A percentile compares a stretch with the other conserved stretches of the same genome.
These are phyloP conservation scores for Chorisops tibialis DNA, from an alignment of 2,888 invertebrate species.

Conservation along the genomic window DNA sequence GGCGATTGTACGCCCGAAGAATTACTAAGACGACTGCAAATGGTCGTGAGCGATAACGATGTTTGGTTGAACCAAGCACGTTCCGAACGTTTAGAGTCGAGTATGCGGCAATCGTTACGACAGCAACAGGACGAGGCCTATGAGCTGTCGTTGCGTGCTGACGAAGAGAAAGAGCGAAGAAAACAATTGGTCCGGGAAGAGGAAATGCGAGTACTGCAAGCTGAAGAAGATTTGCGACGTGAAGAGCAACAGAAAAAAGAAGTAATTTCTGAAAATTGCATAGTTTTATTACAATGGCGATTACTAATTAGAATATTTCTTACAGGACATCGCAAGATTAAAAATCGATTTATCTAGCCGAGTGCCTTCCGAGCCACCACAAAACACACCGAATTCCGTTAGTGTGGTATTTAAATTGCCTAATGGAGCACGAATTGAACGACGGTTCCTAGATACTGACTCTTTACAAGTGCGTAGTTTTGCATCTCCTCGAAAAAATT, in stretches of 20 bases:
- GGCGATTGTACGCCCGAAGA: slow-evolving; percentile 73
- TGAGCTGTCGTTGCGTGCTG: slow-evolving; percentile 82
- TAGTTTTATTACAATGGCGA: too few species aligned
- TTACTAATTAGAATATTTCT: slow-evolving; percentile 36
- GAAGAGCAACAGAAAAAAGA: slow-evolving; percentile 56
- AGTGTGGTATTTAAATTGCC: slow-evolving; percentile 90
- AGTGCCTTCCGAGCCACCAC: slow-evolving; percentile 73
- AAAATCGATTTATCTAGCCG: slow-evolving; percentile 64
- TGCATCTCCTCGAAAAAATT: background rate
- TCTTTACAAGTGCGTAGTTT: slow-evolving; percentile 68
- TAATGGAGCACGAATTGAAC: slow-evolving; percentile 79
- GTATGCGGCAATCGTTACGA: slow-evolving; percentile 79
- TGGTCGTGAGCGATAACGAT: slow-evolving; percentile 82
- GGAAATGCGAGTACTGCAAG: slow-evolving; percentile 53
- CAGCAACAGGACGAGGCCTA: slow-evolving; percentile 94
- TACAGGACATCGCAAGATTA: slow-evolving; percentile 61
- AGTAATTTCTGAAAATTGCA: slow-evolving; percentile 31
- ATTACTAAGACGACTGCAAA: slow-evolving; percentile 67
- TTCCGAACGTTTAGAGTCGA: slow-evolving; percentile 79
- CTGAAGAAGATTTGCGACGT: slow-evolving; percentile 53
- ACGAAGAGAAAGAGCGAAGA: slow-evolving; percentile 88
- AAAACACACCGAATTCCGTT: slow-evolving; percentile 67
- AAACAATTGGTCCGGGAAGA: slow-evolving; percentile 61
- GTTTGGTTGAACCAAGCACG: slow-evolving; percentile 81
- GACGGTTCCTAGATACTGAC: slow-evolving; percentile 77